These are phyloP conservation scores for Rallus limicola DNA, from an alignment of 2,113 vertebrate genomes.

Conservation along the genomic window DNA sequence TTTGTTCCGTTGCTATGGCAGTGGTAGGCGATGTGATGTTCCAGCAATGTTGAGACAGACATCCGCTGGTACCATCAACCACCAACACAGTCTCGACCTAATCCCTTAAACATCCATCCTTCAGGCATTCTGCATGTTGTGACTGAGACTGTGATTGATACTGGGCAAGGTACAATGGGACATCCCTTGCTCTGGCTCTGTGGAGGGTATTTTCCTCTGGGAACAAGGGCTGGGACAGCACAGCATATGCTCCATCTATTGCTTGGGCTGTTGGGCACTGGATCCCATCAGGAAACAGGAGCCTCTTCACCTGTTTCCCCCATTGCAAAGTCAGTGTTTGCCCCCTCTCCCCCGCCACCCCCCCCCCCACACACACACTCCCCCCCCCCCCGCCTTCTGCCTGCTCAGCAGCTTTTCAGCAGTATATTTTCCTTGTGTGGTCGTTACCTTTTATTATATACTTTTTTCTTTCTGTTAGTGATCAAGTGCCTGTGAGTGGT, in stretches of 20 bases:
- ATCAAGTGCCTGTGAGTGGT: conserved; percentile 25
- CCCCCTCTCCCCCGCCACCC: not conserved
- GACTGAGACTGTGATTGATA: not conserved
- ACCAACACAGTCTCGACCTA: too few species aligned
- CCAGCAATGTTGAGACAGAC: too few species aligned
- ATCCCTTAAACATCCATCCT: too few species aligned
- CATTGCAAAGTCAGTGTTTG: not conserved
- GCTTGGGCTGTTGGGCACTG: not conserved
- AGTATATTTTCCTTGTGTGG: not conserved
- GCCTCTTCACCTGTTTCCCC: not conserved
- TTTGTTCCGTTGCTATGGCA: too few species aligned
- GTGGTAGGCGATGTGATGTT: too few species aligned
- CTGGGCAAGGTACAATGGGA: fast-evolving
- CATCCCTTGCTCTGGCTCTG: fast-evolving
- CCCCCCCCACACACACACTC: too few species aligned
- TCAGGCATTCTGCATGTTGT: too few species aligned
- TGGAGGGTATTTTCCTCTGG: not conserved
- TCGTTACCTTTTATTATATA: conserved; percentile 5
- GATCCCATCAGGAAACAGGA: not conserved
- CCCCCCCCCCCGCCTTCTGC: not conserved
- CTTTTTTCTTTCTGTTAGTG: conserved; percentile 10
- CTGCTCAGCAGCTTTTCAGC: not conserved
- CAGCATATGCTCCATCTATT: not conserved
- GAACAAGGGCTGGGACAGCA: not conserved
- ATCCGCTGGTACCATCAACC: too few species aligned